phyloP scores from a whole-genome alignment of 2,113 vertebrate species.

The Plestiodon gilberti region DNA sequence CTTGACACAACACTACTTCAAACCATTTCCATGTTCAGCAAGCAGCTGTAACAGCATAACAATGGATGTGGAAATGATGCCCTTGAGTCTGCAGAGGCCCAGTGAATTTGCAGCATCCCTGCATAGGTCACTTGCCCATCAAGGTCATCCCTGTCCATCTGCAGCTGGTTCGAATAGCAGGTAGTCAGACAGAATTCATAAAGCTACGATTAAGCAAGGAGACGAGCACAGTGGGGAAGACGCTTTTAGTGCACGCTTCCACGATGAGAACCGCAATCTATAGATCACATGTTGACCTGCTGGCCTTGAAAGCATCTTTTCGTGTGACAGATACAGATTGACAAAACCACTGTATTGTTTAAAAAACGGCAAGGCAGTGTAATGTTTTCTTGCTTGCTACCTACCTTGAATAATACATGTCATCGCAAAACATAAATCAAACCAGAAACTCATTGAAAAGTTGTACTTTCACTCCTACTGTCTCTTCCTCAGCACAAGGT shows the following conservation, averaged over 20 bases:
- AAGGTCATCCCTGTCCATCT: conserved; percentile 26
- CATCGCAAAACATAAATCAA: background rate
- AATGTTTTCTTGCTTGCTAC: background rate
- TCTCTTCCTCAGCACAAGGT: conserved; percentile 12
- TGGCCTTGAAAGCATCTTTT: background rate
- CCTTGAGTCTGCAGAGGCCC: background rate
- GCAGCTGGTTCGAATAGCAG: conserved; percentile 15
- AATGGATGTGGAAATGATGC: background rate
- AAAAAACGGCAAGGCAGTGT: background rate
- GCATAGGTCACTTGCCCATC: conserved; percentile 1
- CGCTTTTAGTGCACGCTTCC: background rate
- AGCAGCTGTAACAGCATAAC: background rate
- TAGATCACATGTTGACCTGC: background rate
- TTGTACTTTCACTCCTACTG: background rate
- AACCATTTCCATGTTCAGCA: background rate
- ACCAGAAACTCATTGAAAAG: conserved; percentile 9
- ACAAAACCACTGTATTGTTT: background rate
- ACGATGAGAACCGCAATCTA: conserved; percentile 2
- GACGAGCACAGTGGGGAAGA: background rate
- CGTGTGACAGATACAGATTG: background rate
- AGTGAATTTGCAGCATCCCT: background rate
- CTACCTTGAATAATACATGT: conserved; percentile 10
- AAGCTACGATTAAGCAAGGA: background rate
- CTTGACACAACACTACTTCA: background rate
- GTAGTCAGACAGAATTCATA: conserved; percentile 17